A percentile compares a stretch with the other conserved stretches of the same genome.
These are phyloP conservation scores for Glaucopsyche alexis DNA, from an alignment of 2,888 invertebrate genomes.

Conservation along the genomic window DNA sequence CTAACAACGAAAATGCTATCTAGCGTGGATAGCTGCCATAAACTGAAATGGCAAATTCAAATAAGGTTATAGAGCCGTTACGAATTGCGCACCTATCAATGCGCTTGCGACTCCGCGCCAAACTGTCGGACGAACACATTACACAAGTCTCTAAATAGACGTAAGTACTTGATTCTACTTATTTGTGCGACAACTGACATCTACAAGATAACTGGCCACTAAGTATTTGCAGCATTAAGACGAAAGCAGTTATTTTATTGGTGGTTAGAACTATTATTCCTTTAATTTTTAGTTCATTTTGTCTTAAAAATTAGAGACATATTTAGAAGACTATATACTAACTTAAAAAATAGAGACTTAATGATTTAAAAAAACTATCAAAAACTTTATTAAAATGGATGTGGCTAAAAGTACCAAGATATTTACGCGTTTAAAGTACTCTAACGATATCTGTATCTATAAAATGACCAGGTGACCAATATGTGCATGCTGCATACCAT, in stretches of 20 bases:
- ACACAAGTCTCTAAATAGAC: background rate
- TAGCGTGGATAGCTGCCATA: constrained; percentile 54
- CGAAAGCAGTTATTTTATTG: no score
- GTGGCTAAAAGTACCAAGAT: background rate
- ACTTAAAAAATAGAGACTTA: no score
- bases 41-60: constrained; percentile 55
- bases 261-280: no score
- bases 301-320: no score
- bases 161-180: constrained; percentile 6
- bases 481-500: background rate
- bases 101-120: constrained; percentile 30
- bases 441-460: background rate
- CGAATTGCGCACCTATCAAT: constrained; percentile 44
- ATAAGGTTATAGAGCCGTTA: constrained; percentile 59
- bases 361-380: no score
- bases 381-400: background rate
- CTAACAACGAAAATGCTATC: constrained; percentile 43
- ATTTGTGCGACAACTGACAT: background rate
- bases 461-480: background rate
- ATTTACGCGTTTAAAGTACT: background rate
- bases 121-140: constrained; percentile 15
- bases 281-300: no score
- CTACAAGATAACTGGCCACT: background rate
- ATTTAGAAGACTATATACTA: no score
- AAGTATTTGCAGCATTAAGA: no score